phyloP scores from a whole-genome alignment of 2,113 vertebrate genomes.

The Picathartes gymnocephalus region DNA sequence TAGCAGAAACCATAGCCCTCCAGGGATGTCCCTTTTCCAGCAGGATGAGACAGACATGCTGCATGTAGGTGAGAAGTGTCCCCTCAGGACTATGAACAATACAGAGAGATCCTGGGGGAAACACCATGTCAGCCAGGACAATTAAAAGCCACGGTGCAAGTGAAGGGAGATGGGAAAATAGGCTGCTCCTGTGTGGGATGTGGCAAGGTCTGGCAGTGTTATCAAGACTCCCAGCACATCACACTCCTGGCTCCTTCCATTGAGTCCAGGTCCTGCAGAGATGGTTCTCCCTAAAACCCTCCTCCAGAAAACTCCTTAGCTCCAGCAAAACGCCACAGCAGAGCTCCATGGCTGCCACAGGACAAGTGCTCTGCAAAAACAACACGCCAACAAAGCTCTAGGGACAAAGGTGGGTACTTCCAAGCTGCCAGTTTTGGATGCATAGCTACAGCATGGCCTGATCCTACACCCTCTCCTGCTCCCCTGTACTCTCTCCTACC shows the following conservation, averaged over 20 bases:
- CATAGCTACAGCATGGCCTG: neutral
- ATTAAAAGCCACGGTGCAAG: neutral
- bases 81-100: neutral
- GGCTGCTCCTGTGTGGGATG: neutral
- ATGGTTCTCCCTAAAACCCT: neutral
- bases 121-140: neutral
- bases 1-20: neutral
- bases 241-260: neutral
- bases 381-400: rapidly evolving
- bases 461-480: neutral
- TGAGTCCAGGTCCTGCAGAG: neutral
- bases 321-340: neutral
- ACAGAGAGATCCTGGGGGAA: rapidly evolving
- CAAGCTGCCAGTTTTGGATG: neutral
- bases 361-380: neutral
- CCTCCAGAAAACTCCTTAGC: neutral
- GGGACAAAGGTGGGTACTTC: neutral
- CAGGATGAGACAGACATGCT: neutral
- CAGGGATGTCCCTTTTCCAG: neutral
- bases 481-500: neutral
- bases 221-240: rapidly evolving
- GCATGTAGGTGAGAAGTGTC: neutral
- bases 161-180: neutral
- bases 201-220: neutral
- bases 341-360: rapidly evolving